These are phyloP conservation scores for Pseudococcus jackbeardsleyi DNA, from an alignment of 2,888 invertebrate genomes.

Conservation along the genomic window DNA sequence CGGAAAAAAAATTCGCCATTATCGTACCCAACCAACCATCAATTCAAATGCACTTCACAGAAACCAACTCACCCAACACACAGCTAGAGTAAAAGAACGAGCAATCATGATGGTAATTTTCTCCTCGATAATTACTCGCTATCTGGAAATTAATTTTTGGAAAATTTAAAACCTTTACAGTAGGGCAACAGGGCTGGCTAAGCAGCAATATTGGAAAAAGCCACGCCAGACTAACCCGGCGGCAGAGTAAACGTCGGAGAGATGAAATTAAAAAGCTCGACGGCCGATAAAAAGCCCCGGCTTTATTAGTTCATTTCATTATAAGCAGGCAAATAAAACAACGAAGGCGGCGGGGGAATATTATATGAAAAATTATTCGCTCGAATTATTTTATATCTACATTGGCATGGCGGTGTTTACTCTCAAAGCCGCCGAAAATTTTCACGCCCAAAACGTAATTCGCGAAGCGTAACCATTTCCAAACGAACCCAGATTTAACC, in stretches of 20 bases:
- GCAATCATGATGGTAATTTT: conserved; percentile 1
- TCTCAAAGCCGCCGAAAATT: background rate
- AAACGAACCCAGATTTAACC: background rate
- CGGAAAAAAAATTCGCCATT: too few species aligned
- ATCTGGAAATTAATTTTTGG: conserved; percentile 26
- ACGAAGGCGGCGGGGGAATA: background rate
- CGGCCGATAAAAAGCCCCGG: background rate
- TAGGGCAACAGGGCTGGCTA: background rate
- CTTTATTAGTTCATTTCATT: conserved; percentile 32
- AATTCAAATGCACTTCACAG: too few species aligned
- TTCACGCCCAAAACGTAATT: background rate
- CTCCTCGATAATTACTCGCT: background rate
- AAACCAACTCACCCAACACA: too few species aligned
- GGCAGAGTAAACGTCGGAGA: background rate
- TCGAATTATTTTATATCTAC: conserved; percentile 1
- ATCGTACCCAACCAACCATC: too few species aligned
- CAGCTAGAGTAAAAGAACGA: background rate
- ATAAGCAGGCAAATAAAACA: conserved; percentile 25
- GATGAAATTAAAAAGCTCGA: conserved; percentile 31
- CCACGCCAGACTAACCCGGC: background rate
- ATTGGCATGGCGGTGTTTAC: background rate
- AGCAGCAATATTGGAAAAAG: background rate
- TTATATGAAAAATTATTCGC: conserved; percentile 30
- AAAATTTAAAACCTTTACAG: background rate
- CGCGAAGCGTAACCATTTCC: background rate